phyloP scores from a whole-genome alignment of 1,140 invertebrate species.

The Aricia agestis region DNA sequence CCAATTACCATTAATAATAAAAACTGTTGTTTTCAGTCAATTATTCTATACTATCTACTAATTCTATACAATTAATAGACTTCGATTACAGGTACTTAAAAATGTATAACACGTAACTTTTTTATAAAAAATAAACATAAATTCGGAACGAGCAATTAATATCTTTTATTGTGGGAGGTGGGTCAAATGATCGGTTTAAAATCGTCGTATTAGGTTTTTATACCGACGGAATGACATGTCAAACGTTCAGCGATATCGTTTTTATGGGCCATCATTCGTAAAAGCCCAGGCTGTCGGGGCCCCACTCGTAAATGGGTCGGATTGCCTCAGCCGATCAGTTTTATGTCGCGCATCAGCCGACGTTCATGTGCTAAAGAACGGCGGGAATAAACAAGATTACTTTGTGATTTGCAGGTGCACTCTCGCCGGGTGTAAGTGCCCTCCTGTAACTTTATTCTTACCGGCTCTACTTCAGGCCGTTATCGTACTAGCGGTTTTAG shows the following conservation, averaged over 20 bases:
- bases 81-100: background rate
- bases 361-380: constrained; percentile 38
- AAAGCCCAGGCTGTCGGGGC: constrained; percentile 53
- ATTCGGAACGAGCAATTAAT: background rate
- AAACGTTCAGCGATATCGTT: constrained; percentile 60
- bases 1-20: no score
- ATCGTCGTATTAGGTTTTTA: constrained; percentile 32
- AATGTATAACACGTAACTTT: background rate
- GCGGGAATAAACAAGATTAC: background rate
- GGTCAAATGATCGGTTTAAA: constrained; percentile 23
- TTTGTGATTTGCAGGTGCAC: background rate
- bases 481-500: no score
- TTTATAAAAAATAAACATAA: background rate
- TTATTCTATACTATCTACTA: no score
- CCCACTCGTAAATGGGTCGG: constrained; percentile 53
- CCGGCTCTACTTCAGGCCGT: no score
- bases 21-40: no score
- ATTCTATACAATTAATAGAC: no score
- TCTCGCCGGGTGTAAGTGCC: background rate
- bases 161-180: background rate
- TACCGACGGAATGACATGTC: constrained; percentile 38
- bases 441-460: no score
- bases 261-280: constrained; percentile 55
- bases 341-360: constrained; percentile 51
- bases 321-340: constrained; percentile 50